Evolutionary conservation across 2,797 vertebrate genomes (phyloP).

Genomic region (Ficedula albicollis): DNA sequence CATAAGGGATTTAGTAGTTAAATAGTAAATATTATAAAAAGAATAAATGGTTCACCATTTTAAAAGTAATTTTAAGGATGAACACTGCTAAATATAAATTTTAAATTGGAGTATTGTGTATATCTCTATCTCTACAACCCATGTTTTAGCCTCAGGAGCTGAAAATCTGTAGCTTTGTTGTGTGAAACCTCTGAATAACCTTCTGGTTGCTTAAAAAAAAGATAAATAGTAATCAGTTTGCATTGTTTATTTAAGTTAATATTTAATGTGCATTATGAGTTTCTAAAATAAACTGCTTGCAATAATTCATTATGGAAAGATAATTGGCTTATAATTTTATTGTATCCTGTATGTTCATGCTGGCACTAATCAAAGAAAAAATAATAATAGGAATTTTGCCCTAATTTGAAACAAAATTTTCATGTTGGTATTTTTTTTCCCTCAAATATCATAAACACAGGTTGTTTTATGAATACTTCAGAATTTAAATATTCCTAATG

Average conservation of each 20-base stretch:
- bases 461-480: not conserved
- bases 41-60: not conserved
- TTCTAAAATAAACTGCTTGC: not conserved
- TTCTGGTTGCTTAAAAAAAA: not conserved
- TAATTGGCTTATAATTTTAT: not conserved
- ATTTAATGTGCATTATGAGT: not conserved
- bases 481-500: not conserved
- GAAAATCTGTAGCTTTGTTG: not conserved
- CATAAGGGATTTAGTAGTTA: not conserved
- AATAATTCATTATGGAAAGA: not conserved
- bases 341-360: not conserved
- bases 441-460: not conserved
- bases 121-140: not conserved
- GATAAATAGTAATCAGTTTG: not conserved
- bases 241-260: not conserved
- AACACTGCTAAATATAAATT: not conserved
- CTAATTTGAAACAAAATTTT: not conserved
- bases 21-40: not conserved
- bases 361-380: not conserved
- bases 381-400: not conserved
- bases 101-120: not conserved
- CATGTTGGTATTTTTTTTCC: not conserved
- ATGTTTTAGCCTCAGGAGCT: not conserved
- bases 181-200: not conserved
- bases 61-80: not conserved